Conservation (phyloP, 2,113 vertebrate species). For the Diphyllodes magnificus region DNA sequence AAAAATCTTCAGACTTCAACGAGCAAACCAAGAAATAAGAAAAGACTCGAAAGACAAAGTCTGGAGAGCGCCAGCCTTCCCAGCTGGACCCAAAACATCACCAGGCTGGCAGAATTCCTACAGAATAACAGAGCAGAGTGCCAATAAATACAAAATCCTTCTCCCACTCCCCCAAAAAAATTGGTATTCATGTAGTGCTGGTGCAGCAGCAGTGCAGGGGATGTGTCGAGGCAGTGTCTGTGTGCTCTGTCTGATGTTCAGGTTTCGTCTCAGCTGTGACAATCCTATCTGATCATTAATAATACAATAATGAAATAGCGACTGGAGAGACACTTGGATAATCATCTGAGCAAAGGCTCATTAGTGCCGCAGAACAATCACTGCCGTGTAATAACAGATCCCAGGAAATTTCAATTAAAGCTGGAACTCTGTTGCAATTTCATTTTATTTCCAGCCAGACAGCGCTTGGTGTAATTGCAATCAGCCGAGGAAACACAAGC, state of each 20-base stretch:
- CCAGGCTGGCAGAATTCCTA: fast-evolving
- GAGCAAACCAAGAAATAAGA: background rate
- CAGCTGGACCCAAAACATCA: background rate
- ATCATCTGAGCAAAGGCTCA: constrained; percentile 77
- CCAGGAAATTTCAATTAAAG: constrained; percentile 83
- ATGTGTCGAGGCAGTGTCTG: background rate
- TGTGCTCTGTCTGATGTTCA: constrained; percentile 32
- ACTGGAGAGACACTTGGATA: constrained; percentile 80
- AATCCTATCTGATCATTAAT: constrained; percentile 78
- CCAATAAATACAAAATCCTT: background rate
- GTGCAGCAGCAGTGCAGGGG: background rate
- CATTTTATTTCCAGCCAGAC: constrained; percentile 61
- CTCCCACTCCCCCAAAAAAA: too few species aligned
- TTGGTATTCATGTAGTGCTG: background rate
- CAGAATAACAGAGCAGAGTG: fast-evolving
- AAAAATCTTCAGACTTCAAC: background rate
- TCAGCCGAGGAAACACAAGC: constrained; percentile 55
- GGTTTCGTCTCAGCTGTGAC: constrained; percentile 61
- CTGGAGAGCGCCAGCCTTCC: background rate
- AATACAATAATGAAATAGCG: constrained; percentile 76
- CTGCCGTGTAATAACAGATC: constrained; percentile 76
- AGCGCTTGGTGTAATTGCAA: constrained; percentile 64
- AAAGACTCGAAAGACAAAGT: background rate
- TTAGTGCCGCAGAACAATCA: constrained; percentile 75
- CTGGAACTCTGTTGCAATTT: constrained; percentile 74